Evolutionary conservation across 1,140 invertebrate genomes (phyloP).

Genomic region (Ephestia elutella): DNA sequence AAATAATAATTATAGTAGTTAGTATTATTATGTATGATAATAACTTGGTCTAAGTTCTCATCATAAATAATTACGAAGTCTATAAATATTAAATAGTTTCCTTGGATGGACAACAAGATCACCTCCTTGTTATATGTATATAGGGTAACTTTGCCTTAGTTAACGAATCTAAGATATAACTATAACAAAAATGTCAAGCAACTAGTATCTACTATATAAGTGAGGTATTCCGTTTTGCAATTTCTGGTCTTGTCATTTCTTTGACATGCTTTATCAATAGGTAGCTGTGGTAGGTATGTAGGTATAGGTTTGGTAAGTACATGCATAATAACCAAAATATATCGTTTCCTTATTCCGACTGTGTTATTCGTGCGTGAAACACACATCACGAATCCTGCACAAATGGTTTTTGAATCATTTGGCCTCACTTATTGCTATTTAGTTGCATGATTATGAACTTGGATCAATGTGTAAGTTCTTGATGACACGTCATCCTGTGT

Average conservation of each 20-base stretch:
- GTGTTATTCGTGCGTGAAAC: constrained; percentile 1
- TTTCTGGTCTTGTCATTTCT: too few relatives aligned
- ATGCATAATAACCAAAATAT: neutral
- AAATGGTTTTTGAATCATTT: neutral
- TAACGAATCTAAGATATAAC: too few relatives aligned
- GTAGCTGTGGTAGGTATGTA: too few relatives aligned
- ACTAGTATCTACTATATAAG: too few relatives aligned
- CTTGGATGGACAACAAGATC: neutral
- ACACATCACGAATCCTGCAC: neutral
- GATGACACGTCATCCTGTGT: too few relatives aligned
- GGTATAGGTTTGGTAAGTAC: neutral
- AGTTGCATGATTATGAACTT: neutral
- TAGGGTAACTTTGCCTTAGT: neutral
- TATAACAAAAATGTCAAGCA: too few relatives aligned
- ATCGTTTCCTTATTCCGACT: constrained; percentile 2
- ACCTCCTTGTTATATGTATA: neutral
- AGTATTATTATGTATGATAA: neutral
- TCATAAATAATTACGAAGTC: neutral
- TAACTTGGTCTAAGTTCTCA: neutral
- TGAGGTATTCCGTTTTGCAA: too few relatives aligned
- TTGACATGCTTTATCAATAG: too few relatives aligned
- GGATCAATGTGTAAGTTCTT: too few relatives aligned
- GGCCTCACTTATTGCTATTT: neutral
- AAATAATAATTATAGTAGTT: too few relatives aligned
- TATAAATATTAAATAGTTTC: neutral